phyloP scores from a whole-genome alignment of 2,797 vertebrate species.

The Thunnus albacares region DNA sequence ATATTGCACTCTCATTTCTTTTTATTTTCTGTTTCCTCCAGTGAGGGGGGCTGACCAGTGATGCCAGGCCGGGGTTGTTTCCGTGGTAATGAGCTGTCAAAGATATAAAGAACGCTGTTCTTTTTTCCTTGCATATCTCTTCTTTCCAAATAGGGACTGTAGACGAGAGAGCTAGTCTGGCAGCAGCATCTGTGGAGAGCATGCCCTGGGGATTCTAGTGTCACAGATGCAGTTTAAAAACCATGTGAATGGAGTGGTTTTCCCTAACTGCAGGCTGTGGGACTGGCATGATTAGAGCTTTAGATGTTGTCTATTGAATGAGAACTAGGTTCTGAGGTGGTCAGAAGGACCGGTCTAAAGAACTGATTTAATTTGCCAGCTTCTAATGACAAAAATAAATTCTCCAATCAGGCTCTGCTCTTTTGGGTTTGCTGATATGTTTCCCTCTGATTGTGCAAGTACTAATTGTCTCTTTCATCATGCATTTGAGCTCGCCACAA shows the following conservation, averaged over 20 bases:
- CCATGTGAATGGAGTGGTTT: constrained; percentile 73
- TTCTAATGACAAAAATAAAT: constrained; percentile 79
- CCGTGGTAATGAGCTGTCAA: constrained; percentile 89
- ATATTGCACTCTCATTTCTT: constrained; percentile 70
- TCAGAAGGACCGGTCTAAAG: constrained; percentile 65
- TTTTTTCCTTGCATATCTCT: constrained; percentile 79
- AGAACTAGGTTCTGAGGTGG: constrained; percentile 63
- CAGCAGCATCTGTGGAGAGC: constrained; percentile 80
- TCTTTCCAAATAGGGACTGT: constrained; percentile 78
- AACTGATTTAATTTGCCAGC: constrained; percentile 82
- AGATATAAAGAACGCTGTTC: constrained; percentile 85
- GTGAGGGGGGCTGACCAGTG: constrained; percentile 73
- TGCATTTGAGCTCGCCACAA: constrained; percentile 54
- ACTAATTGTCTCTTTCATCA: constrained; percentile 77
- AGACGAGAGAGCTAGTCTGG: constrained; percentile 77
- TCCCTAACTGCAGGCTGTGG: constrained; percentile 70
- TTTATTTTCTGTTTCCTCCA: constrained; percentile 73
- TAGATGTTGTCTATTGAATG: constrained; percentile 75
- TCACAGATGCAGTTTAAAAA: constrained; percentile 82
- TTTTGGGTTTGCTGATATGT: constrained; percentile 69
- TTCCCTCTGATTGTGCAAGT: constrained; percentile 74
- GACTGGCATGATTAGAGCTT: constrained; percentile 81
- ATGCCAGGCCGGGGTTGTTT: constrained; percentile 85
- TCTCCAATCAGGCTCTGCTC: constrained; percentile 69
- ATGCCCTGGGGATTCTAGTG: constrained; percentile 80